Conservation (phyloP, 2,797 vertebrate species). For the Lateolabrax maculatus region DNA sequence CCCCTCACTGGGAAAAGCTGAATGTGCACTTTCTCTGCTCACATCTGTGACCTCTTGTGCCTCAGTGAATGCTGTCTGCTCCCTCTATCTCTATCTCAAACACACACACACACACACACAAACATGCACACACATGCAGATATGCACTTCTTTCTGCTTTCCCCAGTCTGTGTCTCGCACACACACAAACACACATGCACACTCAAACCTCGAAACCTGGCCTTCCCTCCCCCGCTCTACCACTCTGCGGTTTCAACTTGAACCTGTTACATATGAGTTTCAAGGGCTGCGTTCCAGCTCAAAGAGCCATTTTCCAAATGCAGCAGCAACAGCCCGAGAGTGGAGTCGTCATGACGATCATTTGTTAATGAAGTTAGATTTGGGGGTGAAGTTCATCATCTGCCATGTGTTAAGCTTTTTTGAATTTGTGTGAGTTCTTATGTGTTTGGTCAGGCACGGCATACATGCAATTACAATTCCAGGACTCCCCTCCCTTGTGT, state of each 20-base stretch:
- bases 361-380: constrained; percentile 67
- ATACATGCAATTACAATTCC: constrained; percentile 73
- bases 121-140: constrained; percentile 17
- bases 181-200: constrained; percentile 23
- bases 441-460: constrained; percentile 77
- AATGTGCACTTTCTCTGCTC: constrained; percentile 72
- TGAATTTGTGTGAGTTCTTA: constrained; percentile 71
- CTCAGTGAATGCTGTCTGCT: constrained; percentile 50
- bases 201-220: constrained; percentile 25
- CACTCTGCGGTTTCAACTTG: constrained; percentile 60
- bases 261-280: constrained; percentile 66
- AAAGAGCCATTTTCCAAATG: constrained; percentile 44
- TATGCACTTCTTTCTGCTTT: constrained; percentile 16
- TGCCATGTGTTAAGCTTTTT: constrained; percentile 62
- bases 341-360: constrained; percentile 47
- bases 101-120: constrained; percentile 23
- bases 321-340: constrained; percentile 25
- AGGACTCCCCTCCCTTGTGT: constrained; percentile 71
- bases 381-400: constrained; percentile 53
- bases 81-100: constrained; percentile 46
- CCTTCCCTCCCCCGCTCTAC: constrained; percentile 36
- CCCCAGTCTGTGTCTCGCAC: neutral
- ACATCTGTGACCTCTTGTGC: constrained; percentile 61
- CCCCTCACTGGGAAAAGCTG: constrained; percentile 67
- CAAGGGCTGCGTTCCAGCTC: constrained; percentile 41